Evolutionary conservation across 2,888 invertebrate species (phyloP), one percentile per base, ranked within the genome.

Genomic region (Pasiphila rectangulata): DNA sequence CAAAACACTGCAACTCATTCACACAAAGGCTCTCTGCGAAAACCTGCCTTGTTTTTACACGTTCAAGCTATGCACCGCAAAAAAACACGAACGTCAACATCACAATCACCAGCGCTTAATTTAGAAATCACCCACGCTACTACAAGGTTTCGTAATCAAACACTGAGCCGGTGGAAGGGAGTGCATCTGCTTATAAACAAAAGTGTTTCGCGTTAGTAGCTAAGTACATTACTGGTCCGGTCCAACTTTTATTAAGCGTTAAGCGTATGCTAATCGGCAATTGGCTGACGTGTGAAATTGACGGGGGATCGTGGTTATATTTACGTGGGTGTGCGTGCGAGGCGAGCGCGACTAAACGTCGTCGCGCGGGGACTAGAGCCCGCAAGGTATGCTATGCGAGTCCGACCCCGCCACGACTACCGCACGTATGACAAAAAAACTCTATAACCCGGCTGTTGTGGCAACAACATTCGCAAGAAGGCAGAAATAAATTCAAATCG

Each of bases 61-160:
- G 57, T 46, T 48, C 41, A 61, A 46, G 52, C 53, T 60, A 61
- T 72, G 69, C 67, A 72, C 63, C 59, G 66, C 63, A 69, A 71
- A 67, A n/a, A 72, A 72, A 72, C 66, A 68, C 71, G 63, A 63
- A 61, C 61, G 61, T 68, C 59, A 63, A 74, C 77, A 76, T 75
- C 70, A 74, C 77, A 75, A 69, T 68, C 68, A 68, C 67, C 64
- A 67, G 62, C 65, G 74, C 69, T 75, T 67, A 73, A 78, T 78
- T 82, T 81, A 83, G 79, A 82, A 75, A 74, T 72, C 75, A 75
- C 76, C 76, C 75, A 76, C 80, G 73, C 79, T 70, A 74, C 76
- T 74, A 72, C 79, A 79, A 80, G 73, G 80, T 76, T 77, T 72
- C 67, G 65, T 72, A 73, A 77, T 67, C 64, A 72, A 76, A 73